These are phyloP conservation scores for Colaptes auratus DNA, from an alignment of 2,113 vertebrate species.

Conservation along the genomic window DNA sequence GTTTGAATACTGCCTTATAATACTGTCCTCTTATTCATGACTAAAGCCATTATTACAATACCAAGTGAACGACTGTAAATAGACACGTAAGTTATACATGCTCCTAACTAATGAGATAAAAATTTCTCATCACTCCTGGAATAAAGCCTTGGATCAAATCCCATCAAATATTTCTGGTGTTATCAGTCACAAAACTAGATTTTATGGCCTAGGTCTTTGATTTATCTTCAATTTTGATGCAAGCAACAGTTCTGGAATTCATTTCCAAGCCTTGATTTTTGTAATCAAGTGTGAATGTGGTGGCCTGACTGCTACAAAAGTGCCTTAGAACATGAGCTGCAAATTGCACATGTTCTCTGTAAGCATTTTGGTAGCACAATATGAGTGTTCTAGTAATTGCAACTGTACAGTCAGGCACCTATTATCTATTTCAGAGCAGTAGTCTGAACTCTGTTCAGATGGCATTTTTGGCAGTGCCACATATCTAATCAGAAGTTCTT, in stretches of 20 bases:
- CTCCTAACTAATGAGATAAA: background rate
- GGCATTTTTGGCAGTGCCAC: background rate
- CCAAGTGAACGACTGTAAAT: background rate
- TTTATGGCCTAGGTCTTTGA: background rate
- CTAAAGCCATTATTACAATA: background rate
- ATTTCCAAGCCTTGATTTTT: background rate
- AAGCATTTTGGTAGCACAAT: background rate
- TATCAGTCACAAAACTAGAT: background rate
- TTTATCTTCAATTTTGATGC: background rate
- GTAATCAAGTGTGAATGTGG: background rate
- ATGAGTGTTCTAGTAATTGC: background rate
- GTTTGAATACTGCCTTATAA: background rate
- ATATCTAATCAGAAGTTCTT: slow-evolving; percentile 12
- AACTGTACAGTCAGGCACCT: background rate
- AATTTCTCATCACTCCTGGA: background rate
- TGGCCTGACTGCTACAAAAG: background rate
- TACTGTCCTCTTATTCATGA: background rate
- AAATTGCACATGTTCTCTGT: background rate
- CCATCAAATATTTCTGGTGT: background rate
- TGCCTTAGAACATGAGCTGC: background rate
- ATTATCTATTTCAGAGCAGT: slow-evolving; percentile 3
- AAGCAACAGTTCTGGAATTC: background rate
- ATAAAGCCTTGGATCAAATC: background rate
- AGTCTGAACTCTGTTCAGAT: slow-evolving; percentile 3
- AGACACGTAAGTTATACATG: background rate